Evolutionary conservation across 2,797 vertebrate species (phyloP).

Genomic region (Chrysocyon brachyurus): DNA sequence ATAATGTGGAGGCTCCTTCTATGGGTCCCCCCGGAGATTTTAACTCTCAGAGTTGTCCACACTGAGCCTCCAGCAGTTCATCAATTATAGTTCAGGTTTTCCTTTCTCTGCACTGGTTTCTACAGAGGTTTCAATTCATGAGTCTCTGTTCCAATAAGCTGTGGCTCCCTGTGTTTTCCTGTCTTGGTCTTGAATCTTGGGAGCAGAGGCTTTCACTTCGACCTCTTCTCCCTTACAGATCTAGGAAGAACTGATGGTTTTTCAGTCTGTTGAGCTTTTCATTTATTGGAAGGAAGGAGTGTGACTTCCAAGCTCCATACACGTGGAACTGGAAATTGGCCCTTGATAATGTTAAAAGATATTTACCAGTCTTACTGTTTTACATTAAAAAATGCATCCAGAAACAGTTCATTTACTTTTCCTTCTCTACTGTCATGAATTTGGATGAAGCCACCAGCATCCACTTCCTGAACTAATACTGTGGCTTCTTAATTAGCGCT

Average conservation of each 20-base stretch:
- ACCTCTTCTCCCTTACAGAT: background rate
- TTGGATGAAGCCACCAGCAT: background rate
- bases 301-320: background rate
- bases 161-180: background rate
- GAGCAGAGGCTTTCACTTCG: background rate
- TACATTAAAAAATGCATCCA: background rate
- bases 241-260: background rate
- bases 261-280: background rate
- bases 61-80: background rate
- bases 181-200: background rate
- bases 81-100: background rate
- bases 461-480: background rate
- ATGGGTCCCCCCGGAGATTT: background rate
- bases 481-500: background rate
- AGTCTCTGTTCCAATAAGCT: background rate
- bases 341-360: background rate
- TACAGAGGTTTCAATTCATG: background rate
- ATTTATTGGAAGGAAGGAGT: background rate
- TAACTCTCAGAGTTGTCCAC: background rate
- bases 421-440: background rate
- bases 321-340: background rate
- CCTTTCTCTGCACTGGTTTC: background rate
- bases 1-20: background rate
- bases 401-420: background rate
- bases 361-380: background rate